Evolutionary conservation across 2,888 invertebrate species (phyloP).

Genomic region (Boloria selene): DNA sequence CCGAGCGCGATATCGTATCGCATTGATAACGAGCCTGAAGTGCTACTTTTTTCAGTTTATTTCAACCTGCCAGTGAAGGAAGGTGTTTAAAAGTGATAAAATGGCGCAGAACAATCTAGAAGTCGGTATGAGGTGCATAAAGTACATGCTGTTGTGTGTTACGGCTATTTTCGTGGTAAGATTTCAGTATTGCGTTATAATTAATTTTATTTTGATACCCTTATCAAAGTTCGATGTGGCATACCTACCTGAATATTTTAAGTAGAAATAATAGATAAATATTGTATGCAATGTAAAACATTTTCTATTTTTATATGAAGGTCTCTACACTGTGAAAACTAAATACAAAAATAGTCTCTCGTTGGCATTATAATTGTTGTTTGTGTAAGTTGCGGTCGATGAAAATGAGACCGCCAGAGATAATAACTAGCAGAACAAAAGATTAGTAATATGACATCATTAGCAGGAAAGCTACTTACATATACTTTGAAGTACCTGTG

Average conservation of each 20-base stretch:
- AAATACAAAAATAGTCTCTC: conserved; percentile 7
- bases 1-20: conserved; percentile 51
- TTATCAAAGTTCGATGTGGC: conserved; percentile 39
- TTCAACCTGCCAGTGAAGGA: conserved; percentile 37
- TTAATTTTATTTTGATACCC: background rate
- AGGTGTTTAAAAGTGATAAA: conserved; percentile 43
- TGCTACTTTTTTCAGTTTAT: conserved; percentile 44
- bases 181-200: conserved; percentile 44
- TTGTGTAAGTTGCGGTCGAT: conserved; percentile 1
- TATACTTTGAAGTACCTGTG: background rate
- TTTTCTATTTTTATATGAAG: conserved; percentile 20
- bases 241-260: conserved; percentile 20
- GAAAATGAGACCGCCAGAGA: background rate
- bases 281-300: background rate
- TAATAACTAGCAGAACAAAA: conserved; percentile 10
- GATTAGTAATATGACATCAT: conserved; percentile 4
- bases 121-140: conserved; percentile 88
- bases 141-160: conserved; percentile 88
- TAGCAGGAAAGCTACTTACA: background rate
- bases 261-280: background rate
- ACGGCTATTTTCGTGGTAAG: conserved; percentile 91
- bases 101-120: conserved; percentile 74
- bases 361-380: conserved; percentile 1
- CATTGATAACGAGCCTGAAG: conserved; percentile 48
- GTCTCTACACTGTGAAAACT: conserved; percentile 8